phyloP scores from a whole-genome alignment of 1,140 invertebrate genomes.

The Antheraea mylitta region DNA sequence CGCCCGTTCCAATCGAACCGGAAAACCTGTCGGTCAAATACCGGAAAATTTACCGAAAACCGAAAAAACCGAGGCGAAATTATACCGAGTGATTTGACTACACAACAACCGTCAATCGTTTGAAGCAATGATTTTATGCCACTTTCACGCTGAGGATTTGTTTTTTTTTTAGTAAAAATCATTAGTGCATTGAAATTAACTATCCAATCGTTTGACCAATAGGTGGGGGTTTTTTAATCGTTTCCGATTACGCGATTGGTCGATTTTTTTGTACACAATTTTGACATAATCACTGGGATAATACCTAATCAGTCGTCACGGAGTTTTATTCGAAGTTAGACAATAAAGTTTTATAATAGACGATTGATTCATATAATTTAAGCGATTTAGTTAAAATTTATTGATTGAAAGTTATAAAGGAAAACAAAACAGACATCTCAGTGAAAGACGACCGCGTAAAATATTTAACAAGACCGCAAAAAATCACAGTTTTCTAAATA shows the following conservation, averaged over 20 bases:
- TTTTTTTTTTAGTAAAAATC: slow-evolving; percentile 44
- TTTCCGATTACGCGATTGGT: slow-evolving; percentile 21
- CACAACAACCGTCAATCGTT: slow-evolving; percentile 45
- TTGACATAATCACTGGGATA: slow-evolving; percentile 14
- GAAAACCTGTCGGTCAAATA: slow-evolving; percentile 66
- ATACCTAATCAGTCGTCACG: slow-evolving; percentile 24
- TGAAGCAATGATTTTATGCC: slow-evolving; percentile 36
- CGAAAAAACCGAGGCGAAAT: too few relatives aligned
- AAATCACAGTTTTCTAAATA: too few relatives aligned
- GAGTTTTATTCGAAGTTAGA: not conserved
- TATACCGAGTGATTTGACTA: slow-evolving; percentile 58
- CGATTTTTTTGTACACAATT: slow-evolving; percentile 18
- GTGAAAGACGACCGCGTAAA: too few relatives aligned
- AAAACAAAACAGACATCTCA: too few relatives aligned
- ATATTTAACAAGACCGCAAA: too few relatives aligned
- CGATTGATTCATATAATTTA: too few relatives aligned
- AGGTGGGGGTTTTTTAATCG: slow-evolving; percentile 29
- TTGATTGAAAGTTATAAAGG: too few relatives aligned
- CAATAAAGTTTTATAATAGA: too few relatives aligned
- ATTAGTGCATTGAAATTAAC: slow-evolving; percentile 61
- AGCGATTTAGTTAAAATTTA: too few relatives aligned
- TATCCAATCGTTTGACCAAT: slow-evolving; percentile 20
- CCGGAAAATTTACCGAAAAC: slow-evolving; percentile 72
- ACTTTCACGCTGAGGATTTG: slow-evolving; percentile 44
- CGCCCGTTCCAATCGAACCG: slow-evolving; percentile 65